Conservation (phyloP, 30 jellyfish, hydroid and myxozoan genomes). For the Nemopilema nomurai region DNA sequence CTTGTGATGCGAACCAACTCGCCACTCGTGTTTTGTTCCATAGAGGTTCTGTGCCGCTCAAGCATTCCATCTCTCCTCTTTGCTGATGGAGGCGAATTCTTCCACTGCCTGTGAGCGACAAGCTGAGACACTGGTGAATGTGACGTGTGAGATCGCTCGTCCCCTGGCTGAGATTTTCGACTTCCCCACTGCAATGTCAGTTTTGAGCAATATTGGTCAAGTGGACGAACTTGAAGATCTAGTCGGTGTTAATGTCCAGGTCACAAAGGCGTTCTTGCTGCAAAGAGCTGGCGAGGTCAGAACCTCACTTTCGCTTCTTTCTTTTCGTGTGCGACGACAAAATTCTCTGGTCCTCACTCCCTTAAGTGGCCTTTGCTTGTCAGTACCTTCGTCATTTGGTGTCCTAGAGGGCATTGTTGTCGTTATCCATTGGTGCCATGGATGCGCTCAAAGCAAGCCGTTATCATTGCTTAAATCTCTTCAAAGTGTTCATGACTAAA, state of each 20-base stretch:
- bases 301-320: not conserved
- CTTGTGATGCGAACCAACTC: too few relatives aligned
- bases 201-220: not conserved
- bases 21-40: too few relatives aligned
- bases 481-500: too few relatives aligned
- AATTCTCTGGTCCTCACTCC: too few relatives aligned
- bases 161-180: constrained; percentile 43
- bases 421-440: too few relatives aligned
- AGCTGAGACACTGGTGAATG: not conserved
- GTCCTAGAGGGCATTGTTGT: too few relatives aligned
- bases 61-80: constrained; percentile 26
- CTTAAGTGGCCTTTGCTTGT: too few relatives aligned
- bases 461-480: too few relatives aligned
- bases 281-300: constrained; percentile 52
- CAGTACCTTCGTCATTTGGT: too few relatives aligned
- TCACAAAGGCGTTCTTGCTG: constrained; percentile 27
- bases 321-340: too few relatives aligned
- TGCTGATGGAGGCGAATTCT: constrained; percentile 6
- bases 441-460: too few relatives aligned
- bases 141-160: constrained; percentile 16
- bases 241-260: not conserved
- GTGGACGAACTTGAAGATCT: not conserved
- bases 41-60: constrained; percentile 10
- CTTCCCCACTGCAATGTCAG: constrained; percentile 22
- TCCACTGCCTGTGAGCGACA: not conserved